Percentiles rank a stretch among this genome's conserved stretches.
These are phyloP conservation scores for human (Homo sapiens) DNA, from an alignment of 2,113 vertebrate species.

Conservation along the genomic window DNA sequence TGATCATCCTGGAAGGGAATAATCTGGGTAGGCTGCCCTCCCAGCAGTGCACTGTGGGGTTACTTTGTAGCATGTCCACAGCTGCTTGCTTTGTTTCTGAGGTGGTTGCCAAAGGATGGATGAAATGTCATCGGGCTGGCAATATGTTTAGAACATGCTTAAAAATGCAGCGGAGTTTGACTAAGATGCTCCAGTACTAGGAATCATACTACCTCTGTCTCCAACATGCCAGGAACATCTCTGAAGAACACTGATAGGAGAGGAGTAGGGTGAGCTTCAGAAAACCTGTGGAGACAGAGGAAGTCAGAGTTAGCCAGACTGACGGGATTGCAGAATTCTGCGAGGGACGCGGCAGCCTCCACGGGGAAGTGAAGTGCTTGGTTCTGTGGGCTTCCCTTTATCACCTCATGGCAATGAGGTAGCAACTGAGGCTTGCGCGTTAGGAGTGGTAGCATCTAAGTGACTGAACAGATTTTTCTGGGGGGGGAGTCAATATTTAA, in stretches of 20 bases:
- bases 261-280: neutral
- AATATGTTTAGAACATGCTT: neutral
- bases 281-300: neutral
- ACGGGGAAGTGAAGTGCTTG: neutral
- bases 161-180: neutral
- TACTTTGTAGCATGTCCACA: neutral
- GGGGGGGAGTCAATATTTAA: neutral
- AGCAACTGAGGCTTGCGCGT: rapidly evolving
- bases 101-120: neutral
- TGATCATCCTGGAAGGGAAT: no score
- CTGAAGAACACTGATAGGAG: neutral
- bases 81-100: neutral
- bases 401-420: neutral
- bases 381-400: neutral
- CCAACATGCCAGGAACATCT: neutral
- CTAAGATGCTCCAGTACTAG: neutral
- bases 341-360: no score
- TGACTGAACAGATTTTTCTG: no score
- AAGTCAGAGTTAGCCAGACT: neutral
- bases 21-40: no score
- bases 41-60: rapidly evolving
- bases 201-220: neutral
- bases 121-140: neutral
- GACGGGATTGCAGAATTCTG: neutral
- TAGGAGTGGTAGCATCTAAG: neutral